A percentile compares a stretch with the other conserved stretches of the same genome.
phyloP scores from a whole-genome alignment of 2,888 invertebrate species.

The Acanthosepion lycidas region DNA sequence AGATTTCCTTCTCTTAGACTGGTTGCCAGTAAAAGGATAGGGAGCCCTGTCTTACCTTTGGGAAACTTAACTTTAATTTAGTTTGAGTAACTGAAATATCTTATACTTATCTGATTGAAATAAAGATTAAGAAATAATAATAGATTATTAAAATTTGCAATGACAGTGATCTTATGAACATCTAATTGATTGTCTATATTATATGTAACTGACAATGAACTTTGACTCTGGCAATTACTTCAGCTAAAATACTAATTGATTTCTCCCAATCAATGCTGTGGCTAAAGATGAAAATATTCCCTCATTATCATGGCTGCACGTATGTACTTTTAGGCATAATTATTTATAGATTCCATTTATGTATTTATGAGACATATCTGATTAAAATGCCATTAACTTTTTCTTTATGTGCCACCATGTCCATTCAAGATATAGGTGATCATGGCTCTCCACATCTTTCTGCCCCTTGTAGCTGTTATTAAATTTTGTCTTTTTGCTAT shows the following conservation, averaged over 20 bases:
- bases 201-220: background rate
- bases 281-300: background rate
- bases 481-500: too few relatives aligned
- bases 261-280: background rate
- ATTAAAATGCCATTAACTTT: background rate
- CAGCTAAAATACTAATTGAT: background rate
- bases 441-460: too few relatives aligned
- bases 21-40: too few relatives aligned
- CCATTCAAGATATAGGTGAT: too few relatives aligned
- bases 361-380: background rate
- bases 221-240: background rate
- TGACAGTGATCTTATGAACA: background rate
- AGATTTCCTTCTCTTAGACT: too few relatives aligned
- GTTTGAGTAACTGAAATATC: background rate
- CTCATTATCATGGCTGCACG: background rate
- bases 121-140: background rate
- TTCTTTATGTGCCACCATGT: too few relatives aligned
- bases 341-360: background rate
- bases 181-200: slow-evolving; percentile 13
- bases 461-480: too few relatives aligned
- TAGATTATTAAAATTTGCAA: background rate
- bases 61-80: background rate
- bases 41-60: background rate
- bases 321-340: background rate
- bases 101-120: background rate